Percentiles rank a stretch among this genome's conserved stretches.
Evolutionary conservation across 2,113 vertebrate genomes (phyloP).

Genomic region (Leiothrix lutea): DNA sequence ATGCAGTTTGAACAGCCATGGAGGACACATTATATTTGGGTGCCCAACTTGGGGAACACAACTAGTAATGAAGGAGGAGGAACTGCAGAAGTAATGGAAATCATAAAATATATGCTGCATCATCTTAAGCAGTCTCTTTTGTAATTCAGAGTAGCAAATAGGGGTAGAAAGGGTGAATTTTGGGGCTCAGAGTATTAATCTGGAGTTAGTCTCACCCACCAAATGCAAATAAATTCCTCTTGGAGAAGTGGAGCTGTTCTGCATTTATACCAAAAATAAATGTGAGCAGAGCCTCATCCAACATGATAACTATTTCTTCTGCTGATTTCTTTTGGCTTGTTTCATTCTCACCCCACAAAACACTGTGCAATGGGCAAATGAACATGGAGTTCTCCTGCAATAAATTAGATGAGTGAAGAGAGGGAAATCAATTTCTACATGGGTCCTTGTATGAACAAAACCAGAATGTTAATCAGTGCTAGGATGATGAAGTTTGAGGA

Average conservation of each 20-base stretch:
- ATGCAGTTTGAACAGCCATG: not conserved
- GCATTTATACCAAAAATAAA: conserved; percentile 11
- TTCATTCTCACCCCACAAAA: conserved; percentile 35
- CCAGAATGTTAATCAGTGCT: conserved; percentile 12
- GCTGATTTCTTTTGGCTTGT: conserved; percentile 21
- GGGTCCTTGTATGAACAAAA: conserved; percentile 12
- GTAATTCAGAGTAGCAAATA: not conserved
- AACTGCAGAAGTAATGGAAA: not conserved
- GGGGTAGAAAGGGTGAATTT: not conserved
- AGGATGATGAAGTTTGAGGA: not conserved
- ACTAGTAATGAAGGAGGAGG: not conserved
- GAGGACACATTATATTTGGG: not conserved
- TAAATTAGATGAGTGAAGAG: conserved; percentile 13
- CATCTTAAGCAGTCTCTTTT: not conserved
- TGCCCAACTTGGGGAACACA: not conserved
- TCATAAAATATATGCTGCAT: not conserved
- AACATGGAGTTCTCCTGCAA: conserved; percentile 15
- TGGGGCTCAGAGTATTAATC: not conserved
- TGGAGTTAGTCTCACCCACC: not conserved
- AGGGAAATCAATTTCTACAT: conserved; percentile 25
- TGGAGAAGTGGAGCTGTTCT: not conserved
- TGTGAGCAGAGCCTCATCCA: not conserved
- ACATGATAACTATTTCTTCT: conserved; percentile 18
- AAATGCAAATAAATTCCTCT: not conserved
- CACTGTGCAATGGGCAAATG: not conserved